phyloP scores from a whole-genome alignment of 2,797 vertebrate genomes.

The Simalia tracyae region DNA sequence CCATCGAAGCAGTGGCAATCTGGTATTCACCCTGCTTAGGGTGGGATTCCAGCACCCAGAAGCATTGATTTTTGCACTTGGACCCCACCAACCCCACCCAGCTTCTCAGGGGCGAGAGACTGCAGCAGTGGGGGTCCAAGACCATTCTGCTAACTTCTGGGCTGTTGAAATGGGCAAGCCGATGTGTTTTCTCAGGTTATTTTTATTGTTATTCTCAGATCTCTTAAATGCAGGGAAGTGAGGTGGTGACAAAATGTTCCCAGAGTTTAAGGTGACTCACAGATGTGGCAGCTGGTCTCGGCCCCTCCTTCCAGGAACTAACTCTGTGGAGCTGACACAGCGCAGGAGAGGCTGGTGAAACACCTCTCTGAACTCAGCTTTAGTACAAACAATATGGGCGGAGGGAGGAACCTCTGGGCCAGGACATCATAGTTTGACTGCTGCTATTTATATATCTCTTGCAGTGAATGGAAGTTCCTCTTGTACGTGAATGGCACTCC shows the following conservation, averaged over 20 bases:
- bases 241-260: neutral
- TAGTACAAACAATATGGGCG: neutral
- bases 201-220: neutral
- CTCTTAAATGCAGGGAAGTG: neutral
- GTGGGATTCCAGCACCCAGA: neutral
- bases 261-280: constrained; percentile 10
- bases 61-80: neutral
- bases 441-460: neutral
- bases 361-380: neutral
- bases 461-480: neutral
- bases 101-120: neutral
- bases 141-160: neutral
- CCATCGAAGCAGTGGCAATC: neutral
- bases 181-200: neutral
- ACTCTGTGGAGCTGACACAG: neutral
- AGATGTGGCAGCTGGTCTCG: neutral
- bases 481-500: neutral
- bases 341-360: neutral
- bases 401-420: neutral
- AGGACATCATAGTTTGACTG: neutral
- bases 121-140: neutral
- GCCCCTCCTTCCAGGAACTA: neutral
- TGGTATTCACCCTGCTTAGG: neutral
- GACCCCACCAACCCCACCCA: neutral
- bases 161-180: neutral